Evolutionary conservation across 2,797 vertebrate genomes (phyloP), one percentile per base, ranked within the genome.

Genomic region (Yasuhikotakia modesta): DNA sequence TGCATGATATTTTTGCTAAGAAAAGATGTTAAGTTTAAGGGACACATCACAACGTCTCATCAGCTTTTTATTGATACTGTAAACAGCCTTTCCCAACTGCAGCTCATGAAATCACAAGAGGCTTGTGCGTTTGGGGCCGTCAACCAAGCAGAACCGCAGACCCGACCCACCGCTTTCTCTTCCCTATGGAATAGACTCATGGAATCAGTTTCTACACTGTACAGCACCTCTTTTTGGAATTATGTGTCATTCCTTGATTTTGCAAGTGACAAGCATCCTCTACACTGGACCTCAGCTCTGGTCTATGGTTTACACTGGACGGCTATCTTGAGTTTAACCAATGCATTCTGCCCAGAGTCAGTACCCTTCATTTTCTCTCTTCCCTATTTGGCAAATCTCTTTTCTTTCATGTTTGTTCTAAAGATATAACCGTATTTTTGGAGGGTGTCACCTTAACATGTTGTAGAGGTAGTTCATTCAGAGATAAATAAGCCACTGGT

Each of bases 1-100:
- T 94, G 94, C 93, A 94, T 94, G 94, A 92, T 94, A 94, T 94
- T 94, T 94, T 94, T 94, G 91, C 90, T 88, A 88, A 92, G 91
- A 93, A 89, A 78, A 88, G 89, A 88, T 85, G 61, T 83, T 89
- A 88, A 89, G 89, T 91, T 72, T 88, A 90, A 82, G 70, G 81
- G 90, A 91, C 88, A 91, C 86, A 86, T 89, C 90, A 89, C 89
- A 89, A 88, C 90, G 87, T 90, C 85, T 85, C 88, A 89, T 88
- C 84, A 89, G 92, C 92, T 92, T 94, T 93, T 93, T 93, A 92
- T 91, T 84, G 88, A 89, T 90, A 91, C 86, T 85, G 89, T 90
- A 87, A 89, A 92, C 90, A 86, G 78, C 76, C 68, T 81, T 90
- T 89, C 88, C 89, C 83, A 82, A 87, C 88, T 87, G 88, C 91